Evolutionary conservation across 2,888 invertebrate genomes (phyloP).

Genomic region (Monopis laevigella): DNA sequence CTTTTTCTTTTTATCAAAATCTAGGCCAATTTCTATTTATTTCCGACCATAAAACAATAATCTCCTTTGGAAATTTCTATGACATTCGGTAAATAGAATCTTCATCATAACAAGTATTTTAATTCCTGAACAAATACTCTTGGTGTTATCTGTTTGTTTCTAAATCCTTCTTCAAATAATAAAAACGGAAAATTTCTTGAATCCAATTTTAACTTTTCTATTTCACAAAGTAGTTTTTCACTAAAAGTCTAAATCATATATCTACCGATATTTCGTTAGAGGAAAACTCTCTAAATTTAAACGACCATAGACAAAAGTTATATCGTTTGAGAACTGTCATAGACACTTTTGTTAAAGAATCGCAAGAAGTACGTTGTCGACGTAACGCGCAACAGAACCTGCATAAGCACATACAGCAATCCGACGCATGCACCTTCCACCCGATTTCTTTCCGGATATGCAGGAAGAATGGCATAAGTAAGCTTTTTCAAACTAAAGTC

Average conservation of each 20-base stretch:
- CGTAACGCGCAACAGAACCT: conserved; percentile 44
- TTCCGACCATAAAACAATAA: no score
- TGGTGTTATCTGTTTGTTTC: no score
- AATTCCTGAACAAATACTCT: no score
- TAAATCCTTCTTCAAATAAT: not conserved
- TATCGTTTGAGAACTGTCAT: conserved; percentile 50
- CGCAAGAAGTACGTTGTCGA: conserved; percentile 41
- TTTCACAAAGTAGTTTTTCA: not conserved
- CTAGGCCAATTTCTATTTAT: no score
- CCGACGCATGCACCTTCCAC: conserved; percentile 47
- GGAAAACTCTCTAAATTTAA: conserved; percentile 46
- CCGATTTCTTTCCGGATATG: conserved; percentile 36
- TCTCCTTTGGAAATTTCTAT: no score
- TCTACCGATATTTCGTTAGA: not conserved
- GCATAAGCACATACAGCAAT: conserved; percentile 43
- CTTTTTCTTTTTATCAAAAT: no score
- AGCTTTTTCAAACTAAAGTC: conserved; percentile 35
- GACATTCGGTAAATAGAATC: no score
- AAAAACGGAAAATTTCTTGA: conserved; percentile 1
- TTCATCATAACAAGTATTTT: no score
- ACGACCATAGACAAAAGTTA: conserved; percentile 55
- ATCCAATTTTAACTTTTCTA: conserved; percentile 2
- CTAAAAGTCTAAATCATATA: conserved; percentile 2
- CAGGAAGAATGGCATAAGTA: conserved; percentile 56
- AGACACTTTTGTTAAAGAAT: conserved; percentile 47